phyloP scores from a whole-genome alignment of 1,140 invertebrate species.

The Telenomus remus region DNA sequence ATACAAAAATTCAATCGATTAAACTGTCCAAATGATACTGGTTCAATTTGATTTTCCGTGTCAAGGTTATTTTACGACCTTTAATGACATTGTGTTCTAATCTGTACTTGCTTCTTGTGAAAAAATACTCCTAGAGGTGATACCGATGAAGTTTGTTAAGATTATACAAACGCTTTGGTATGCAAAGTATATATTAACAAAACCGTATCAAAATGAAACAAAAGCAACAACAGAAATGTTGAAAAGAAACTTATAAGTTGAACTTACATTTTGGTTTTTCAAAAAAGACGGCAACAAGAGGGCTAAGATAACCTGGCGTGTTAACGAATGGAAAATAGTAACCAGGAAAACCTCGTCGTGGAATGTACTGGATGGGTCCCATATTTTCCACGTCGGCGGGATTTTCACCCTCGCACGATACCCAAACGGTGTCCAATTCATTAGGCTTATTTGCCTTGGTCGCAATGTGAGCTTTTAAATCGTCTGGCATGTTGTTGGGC shows the following conservation, averaged over 20 bases:
- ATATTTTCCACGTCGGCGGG: conserved; percentile 93
- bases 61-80: conserved; percentile 29
- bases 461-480: conserved; percentile 83
- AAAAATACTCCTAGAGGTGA: conserved; percentile 11
- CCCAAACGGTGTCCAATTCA: conserved; percentile 85
- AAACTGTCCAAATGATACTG: neutral
- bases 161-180: conserved; percentile 8
- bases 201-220: too few relatives aligned
- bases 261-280: conserved; percentile 86
- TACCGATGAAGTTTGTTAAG: neutral
- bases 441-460: conserved; percentile 66
- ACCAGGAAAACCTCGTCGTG: conserved; percentile 84
- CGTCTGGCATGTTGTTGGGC: conserved; percentile 83
- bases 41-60: conserved; percentile 14
- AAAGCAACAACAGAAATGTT: too few relatives aligned
- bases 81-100: conserved; percentile 34
- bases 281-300: conserved; percentile 92
- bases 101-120: conserved; percentile 16
- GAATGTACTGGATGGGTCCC: conserved; percentile 87
- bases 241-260: neutral
- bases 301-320: conserved; percentile 88
- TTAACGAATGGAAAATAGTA: conserved; percentile 90
- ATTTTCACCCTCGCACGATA: conserved; percentile 92
- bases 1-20: neutral
- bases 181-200: conserved; percentile 1